Conservation (phyloP, 2,113 vertebrate genomes). For the Elephantulus edwardii region DNA sequence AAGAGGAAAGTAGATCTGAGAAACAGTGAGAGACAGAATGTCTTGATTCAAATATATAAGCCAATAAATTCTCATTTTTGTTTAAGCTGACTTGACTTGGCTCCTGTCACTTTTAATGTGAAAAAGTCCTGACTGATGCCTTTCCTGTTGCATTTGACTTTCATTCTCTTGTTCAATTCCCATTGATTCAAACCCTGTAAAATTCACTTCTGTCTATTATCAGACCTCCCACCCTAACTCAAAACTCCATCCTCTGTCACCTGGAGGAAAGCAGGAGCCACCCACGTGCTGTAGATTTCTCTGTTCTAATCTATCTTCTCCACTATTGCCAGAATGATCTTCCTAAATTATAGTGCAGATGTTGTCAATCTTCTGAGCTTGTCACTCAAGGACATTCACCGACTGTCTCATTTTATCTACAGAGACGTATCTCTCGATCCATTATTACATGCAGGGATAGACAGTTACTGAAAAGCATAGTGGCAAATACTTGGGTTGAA, state of each 20-base stretch:
- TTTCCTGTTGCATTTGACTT: slow-evolving; percentile 25
- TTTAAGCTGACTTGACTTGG: slow-evolving; percentile 35
- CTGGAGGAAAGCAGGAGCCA: slow-evolving; percentile 11
- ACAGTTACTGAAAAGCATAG: neutral
- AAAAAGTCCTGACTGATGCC: neutral
- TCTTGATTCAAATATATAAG: slow-evolving; percentile 44
- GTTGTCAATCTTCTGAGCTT: slow-evolving; percentile 37
- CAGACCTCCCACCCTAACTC: neutral
- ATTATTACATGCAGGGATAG: neutral
- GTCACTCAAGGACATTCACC: slow-evolving; percentile 32
- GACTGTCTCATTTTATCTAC: neutral
- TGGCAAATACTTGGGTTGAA: neutral
- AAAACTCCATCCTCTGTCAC: slow-evolving; percentile 9
- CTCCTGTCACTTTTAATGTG: slow-evolving; percentile 50
- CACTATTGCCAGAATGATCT: neutral
- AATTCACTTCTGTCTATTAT: slow-evolving; percentile 12
- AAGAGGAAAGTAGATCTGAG: slow-evolving; percentile 2
- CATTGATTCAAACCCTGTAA: neutral
- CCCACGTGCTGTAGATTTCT: neutral
- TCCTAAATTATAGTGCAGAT: slow-evolving; percentile 40
- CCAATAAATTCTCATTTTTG: slow-evolving; percentile 40
- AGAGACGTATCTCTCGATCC: neutral
- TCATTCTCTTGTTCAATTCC: slow-evolving; percentile 43
- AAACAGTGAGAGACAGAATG: slow-evolving; percentile 20
- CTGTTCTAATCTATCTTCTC: slow-evolving; percentile 33